Percentiles rank a stretch among this genome's conserved stretches.
phyloP scores from a whole-genome alignment of 2,888 invertebrate species.

The Oscheius sp. region DNA sequence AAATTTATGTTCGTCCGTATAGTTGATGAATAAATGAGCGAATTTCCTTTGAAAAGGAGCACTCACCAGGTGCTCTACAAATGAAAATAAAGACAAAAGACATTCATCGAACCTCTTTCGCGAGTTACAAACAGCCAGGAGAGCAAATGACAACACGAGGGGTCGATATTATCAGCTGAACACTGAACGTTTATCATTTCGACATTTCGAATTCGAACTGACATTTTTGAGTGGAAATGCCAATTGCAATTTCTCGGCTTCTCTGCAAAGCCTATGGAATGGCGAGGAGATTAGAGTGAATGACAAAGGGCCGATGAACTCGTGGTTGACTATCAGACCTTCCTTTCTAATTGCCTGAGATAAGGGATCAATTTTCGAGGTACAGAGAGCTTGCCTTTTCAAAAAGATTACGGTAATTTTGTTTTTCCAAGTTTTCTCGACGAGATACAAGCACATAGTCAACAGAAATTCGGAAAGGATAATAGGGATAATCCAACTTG shows the following conservation, averaged over 20 bases:
- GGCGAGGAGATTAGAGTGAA: conserved; percentile 55
- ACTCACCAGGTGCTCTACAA: conserved; percentile 42
- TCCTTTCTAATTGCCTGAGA: conserved; percentile 44
- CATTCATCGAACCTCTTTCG: conserved; percentile 33
- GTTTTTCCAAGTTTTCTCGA: conserved; percentile 32
- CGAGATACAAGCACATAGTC: conserved; percentile 51
- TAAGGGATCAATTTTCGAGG: not conserved
- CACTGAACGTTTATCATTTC: conserved; percentile 46
- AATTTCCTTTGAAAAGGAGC: conserved; percentile 54
- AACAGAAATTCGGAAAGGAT: conserved; percentile 51
- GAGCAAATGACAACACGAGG: conserved; percentile 43
- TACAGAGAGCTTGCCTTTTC: conserved; percentile 27
- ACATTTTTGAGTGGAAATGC: conserved; percentile 56
- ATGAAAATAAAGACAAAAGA: not conserved
- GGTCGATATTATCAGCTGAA: conserved; percentile 35
- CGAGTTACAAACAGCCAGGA: conserved; percentile 49
- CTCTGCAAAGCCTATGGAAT: conserved; percentile 49
- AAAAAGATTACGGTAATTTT: conserved; percentile 29
- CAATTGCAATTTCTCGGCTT: conserved; percentile 48
- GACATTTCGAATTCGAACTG: not conserved
- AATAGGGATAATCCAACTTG: conserved; percentile 56
- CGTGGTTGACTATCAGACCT: conserved; percentile 45
- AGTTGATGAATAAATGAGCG: conserved; percentile 43
- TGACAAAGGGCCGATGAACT: conserved; percentile 34
- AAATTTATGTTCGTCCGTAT: conserved; percentile 45